Conservation (phyloP, 2,888 invertebrate genomes). For the Petrophora chlorosata region DNA sequence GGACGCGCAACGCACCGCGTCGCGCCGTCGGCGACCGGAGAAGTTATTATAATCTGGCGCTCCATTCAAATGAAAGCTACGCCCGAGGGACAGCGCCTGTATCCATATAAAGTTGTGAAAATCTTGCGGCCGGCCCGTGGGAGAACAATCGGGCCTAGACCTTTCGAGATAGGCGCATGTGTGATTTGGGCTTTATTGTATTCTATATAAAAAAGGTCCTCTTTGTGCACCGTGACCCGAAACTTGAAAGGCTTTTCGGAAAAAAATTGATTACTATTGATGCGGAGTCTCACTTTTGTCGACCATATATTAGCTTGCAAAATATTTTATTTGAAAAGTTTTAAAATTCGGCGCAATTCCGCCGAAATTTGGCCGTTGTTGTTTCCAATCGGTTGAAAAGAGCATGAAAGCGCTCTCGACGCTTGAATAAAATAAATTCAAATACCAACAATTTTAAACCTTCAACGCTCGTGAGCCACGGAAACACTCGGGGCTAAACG, state of each 20-base stretch:
- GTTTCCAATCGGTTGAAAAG: slow-evolving; percentile 21
- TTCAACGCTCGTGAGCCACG: slow-evolving; percentile 21
- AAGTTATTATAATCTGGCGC: slow-evolving; percentile 58
- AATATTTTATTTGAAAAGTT: slow-evolving; percentile 16
- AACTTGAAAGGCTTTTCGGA: slow-evolving; percentile 44
- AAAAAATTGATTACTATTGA: slow-evolving; percentile 25
- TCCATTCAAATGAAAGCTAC: slow-evolving; percentile 55
- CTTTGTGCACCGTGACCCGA: slow-evolving; percentile 44
- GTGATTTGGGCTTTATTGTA: slow-evolving; percentile 56
- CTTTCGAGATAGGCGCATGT: slow-evolving; percentile 48
- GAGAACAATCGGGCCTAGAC: slow-evolving; percentile 51
- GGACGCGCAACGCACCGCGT: too few relatives aligned
- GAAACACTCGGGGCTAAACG: slow-evolving; percentile 36
- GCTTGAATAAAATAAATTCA: slow-evolving; percentile 49
- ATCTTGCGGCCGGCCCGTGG: slow-evolving; percentile 48
- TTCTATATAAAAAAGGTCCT: slow-evolving; percentile 47
- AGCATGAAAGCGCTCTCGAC: slow-evolving; percentile 37
- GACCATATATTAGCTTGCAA: slow-evolving; percentile 13
- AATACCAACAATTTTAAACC: slow-evolving; percentile 40
- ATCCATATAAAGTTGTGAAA: slow-evolving; percentile 53
- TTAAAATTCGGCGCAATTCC: slow-evolving; percentile 1
- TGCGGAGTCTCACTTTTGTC: slow-evolving; percentile 19
- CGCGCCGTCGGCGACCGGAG: slow-evolving; percentile 25
- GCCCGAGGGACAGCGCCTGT: slow-evolving; percentile 40
- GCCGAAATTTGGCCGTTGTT: slow-evolving; percentile 15